Base-by-base conservation (phyloP, 2,888 invertebrate genomes). In the Helleia helle region DNA sequence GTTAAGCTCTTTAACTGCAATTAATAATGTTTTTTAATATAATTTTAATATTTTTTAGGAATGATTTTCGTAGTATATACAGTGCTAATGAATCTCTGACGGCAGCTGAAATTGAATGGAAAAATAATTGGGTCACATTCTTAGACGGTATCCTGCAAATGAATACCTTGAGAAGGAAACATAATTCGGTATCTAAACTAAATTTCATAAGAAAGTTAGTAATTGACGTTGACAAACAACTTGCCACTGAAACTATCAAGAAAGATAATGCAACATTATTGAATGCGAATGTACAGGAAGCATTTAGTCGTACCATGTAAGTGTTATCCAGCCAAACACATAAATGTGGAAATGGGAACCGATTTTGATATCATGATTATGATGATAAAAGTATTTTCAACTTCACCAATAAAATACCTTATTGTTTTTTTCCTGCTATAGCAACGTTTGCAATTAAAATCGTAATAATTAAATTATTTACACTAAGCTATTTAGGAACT, bases 131-230 rank as follows among this genome's bases (percentile, higher is more conserved):
- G 94, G 89, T 91, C 0, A 88, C 92, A 3, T 90, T 93, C 52
- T 81, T 96, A 54, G 95, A 96, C 65, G 91, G 91, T 0, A 88
- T 96, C 86, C 68, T 96, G 8, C 96, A 96, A 72, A 86, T 93
- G 43, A 85, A 88, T 38, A 83, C 90, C n/a, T 57, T 94, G 8
- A 86, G 86, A 17, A 75, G 87, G 29, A 75, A 87, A 8, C 77
- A 88, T 1, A 86, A 90, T 36, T 81, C 87, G 1, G 73, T 92
- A 0, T 77, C 88, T 29, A 74, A 91, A 9, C 92, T 93, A 0
- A 88, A 88, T 0, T 55, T 54, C 3, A 61, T 75, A 1, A 56
- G 58, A 36, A 55, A 47, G 9, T 47, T 74, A 0, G 37, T 39
- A 12, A 68, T 76, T 14, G 55, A 73, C 43, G 44, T 59, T 0